Evolutionary conservation across 2,113 vertebrate genomes (phyloP).

Genomic region (Sterrhoptilus dennistouni): DNA sequence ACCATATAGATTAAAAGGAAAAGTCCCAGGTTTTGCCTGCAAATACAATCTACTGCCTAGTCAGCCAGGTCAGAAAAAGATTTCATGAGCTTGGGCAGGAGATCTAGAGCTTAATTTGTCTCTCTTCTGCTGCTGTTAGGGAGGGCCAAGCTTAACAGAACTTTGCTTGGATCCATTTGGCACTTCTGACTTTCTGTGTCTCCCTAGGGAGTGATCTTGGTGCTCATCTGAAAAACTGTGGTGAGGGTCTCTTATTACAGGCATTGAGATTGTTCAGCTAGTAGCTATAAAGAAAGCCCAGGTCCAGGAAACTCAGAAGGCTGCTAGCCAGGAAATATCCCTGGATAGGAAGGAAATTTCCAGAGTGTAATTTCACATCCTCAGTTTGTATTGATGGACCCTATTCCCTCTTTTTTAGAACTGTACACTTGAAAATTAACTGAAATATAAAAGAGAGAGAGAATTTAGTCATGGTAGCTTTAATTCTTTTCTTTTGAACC

Average conservation of each 20-base stretch:
- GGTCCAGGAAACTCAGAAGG: not conserved
- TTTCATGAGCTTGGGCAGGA: not conserved
- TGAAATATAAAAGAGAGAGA: not conserved
- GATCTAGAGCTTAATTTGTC: not conserved
- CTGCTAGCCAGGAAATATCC: not conserved
- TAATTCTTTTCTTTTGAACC: not conserved
- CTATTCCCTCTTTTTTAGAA: not conserved
- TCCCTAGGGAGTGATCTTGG: not conserved
- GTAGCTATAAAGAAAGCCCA: not conserved
- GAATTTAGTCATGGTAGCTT: slow-evolving; percentile 22
- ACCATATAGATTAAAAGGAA: not conserved
- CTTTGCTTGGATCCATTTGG: not conserved
- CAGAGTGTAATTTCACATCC: not conserved
- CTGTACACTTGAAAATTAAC: not conserved
- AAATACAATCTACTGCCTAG: not conserved
- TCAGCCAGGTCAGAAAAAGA: not conserved
- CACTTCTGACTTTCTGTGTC: not conserved
- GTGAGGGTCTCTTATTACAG: not conserved
- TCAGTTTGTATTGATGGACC: not conserved
- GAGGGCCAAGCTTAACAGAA: not conserved
- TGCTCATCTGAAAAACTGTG: not conserved
- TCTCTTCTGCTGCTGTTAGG: not conserved
- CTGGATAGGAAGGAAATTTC: slow-evolving; percentile 2
- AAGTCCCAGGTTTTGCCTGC: not conserved
- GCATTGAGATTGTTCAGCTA: not conserved